Base-by-base conservation (phyloP, 2,888 invertebrate species). In the Caenorhabditis zanzibari region DNA sequence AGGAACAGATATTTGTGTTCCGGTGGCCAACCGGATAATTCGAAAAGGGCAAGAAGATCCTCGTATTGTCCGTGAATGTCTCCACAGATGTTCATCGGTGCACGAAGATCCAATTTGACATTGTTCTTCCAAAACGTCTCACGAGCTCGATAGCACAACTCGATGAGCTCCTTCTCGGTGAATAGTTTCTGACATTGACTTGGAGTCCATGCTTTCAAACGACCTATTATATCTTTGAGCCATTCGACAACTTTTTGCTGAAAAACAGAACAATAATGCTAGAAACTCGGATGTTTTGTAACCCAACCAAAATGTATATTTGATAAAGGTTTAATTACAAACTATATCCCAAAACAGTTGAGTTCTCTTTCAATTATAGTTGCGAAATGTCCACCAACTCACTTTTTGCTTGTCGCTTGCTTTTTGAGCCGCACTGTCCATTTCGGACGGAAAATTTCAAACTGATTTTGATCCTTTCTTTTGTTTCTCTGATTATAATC, bases 71-170 rank as follows among this genome's bases (percentile, higher is more conserved):
- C 98, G 94, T 99, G 98, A 92, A 99, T 98, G 93, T 99, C 98
- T 32, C 98, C 98, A 93, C 98, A 98, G 80, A 99, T 97, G 68
- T 98, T 98, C 88, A 98, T 97, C 87, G 98, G 98, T 84, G 97
- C 96, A 89, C 96, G 96, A 64, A 99, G 97, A 84, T 84, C 83
- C 26, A 84, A n/a, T 35, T 72, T 80, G 22, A 73, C 59, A 32
- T 69, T 75, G 14, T 72, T 77, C 61, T 84, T 80, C 83, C 83
- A 84, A 38, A 84, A 84, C 3, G 19, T 44, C 32, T 84, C 83
- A 2, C 83, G 38, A 0, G 83, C 83, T 16, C 83, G 85, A 76
- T 88, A 89, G 85, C 88, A 88, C 47, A 90, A 69, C 74, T 90
- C 90, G 75, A 85, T 76, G 64, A 90, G 81, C 63, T 90, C 90